Percentiles rank a stretch among this genome's conserved stretches.
These are phyloP conservation scores for Papilio protenor DNA, from an alignment of 2,888 invertebrate genomes.

Conservation along the genomic window DNA sequence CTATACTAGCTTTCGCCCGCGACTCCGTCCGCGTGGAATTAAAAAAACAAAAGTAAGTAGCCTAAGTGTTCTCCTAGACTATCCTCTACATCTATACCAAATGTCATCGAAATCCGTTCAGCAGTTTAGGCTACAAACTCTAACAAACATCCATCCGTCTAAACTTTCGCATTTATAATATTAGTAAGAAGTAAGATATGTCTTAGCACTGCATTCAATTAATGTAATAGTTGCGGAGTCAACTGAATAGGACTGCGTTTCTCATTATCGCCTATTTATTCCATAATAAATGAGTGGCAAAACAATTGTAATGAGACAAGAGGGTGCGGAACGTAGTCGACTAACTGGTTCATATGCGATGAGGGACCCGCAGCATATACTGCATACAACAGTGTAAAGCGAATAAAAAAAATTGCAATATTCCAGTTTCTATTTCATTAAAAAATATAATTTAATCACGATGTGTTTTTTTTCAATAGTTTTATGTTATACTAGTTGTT, in stretches of 20 bases:
- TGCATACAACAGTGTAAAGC: not conserved
- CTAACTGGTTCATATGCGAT: constrained; percentile 39
- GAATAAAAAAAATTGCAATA: not conserved
- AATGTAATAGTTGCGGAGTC: not conserved
- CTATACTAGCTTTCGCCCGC: no score
- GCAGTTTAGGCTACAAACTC: no score
- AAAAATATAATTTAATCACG: not conserved
- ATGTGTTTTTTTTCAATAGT: no score
- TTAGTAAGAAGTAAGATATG: not conserved
- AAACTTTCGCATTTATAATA: no score
- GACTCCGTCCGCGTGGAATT: no score
- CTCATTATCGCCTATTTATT: constrained; percentile 39
- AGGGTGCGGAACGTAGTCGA: constrained; percentile 1
- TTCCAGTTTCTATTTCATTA: not conserved
- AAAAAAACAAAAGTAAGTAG: no score
- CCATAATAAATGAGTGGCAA: constrained; percentile 40
- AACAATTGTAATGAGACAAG: constrained; percentile 42
- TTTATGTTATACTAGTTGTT: no score
- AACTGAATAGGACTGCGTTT: constrained; percentile 22
- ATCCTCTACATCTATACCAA: no score
- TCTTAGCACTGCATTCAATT: not conserved
- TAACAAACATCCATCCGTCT: no score
- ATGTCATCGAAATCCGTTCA: no score
- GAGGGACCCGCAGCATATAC: constrained; percentile 19
- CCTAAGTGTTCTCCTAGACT: no score